A percentile compares a stretch with the other conserved stretches of the same genome.
Conservation (phyloP, 2,797 vertebrate genomes). For the Holocentrus rufus region DNA sequence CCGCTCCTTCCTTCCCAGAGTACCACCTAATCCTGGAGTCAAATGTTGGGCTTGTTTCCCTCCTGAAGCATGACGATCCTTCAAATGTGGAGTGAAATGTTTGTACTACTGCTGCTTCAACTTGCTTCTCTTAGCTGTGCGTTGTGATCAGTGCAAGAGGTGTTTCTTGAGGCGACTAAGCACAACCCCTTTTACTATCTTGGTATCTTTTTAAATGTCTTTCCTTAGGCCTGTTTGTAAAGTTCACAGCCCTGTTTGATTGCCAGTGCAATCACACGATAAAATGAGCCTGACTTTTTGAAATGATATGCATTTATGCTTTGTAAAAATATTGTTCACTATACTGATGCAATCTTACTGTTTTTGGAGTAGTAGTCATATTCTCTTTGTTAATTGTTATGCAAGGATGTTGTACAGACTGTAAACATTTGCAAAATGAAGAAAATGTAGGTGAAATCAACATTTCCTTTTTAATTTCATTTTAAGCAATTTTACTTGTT, state of each 20-base stretch:
- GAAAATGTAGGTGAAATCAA: slow-evolving; percentile 61
- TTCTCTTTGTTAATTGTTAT: slow-evolving; percentile 73
- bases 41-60: slow-evolving; percentile 20
- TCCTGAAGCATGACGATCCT: slow-evolving; percentile 65
- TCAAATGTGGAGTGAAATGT: slow-evolving; percentile 62
- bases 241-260: slow-evolving; percentile 44
- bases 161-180: slow-evolving; percentile 60
- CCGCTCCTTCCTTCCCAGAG: slow-evolving; percentile 26
- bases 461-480: slow-evolving; percentile 75
- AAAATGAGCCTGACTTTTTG: slow-evolving; percentile 67
- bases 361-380: slow-evolving; percentile 65
- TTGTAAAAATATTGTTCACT: slow-evolving; percentile 62
- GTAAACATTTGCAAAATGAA: slow-evolving; percentile 74
- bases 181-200: slow-evolving; percentile 60
- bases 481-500: slow-evolving; percentile 69
- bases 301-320: slow-evolving; percentile 45
- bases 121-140: slow-evolving; percentile 65
- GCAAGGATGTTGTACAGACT: slow-evolving; percentile 74
- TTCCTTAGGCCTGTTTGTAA: slow-evolving; percentile 58
- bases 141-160: slow-evolving; percentile 57
- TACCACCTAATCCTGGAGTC: slow-evolving; percentile 19
- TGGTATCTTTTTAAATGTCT: slow-evolving; percentile 56
- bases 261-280: slow-evolving; percentile 48
- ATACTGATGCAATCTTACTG: slow-evolving; percentile 69
- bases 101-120: slow-evolving; percentile 59